These are phyloP conservation scores for Notothenia rossii DNA, from an alignment of 2,113 vertebrate genomes.

Conservation along the genomic window DNA sequence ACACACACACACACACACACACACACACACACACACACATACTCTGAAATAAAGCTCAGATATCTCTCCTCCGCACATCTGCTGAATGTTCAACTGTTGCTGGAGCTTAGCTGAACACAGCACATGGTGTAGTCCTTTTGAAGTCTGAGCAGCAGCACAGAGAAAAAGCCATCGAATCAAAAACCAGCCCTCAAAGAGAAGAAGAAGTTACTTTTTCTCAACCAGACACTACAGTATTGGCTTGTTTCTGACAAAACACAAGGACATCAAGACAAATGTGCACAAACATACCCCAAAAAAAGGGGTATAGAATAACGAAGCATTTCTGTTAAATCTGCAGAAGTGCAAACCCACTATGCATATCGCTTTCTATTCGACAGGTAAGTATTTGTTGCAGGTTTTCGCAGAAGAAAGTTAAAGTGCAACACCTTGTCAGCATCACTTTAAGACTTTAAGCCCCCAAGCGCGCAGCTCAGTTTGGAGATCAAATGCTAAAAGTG, in stretches of 20 bases:
- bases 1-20: too few species aligned
- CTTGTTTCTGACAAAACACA: background rate
- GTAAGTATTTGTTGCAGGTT: background rate
- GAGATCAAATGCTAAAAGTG: constrained; percentile 29
- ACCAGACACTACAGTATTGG: background rate
- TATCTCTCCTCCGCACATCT: constrained; percentile 5
- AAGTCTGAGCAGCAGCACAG: constrained; percentile 19
- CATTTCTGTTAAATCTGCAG: background rate
- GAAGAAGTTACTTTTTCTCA: constrained; percentile 4
- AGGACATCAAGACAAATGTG: background rate
- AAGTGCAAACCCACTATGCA: too few species aligned
- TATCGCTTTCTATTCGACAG: background rate
- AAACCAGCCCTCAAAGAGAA: constrained; percentile 24
- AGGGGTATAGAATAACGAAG: background rate
- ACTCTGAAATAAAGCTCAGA: background rate
- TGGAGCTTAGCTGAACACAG: constrained; percentile 6
- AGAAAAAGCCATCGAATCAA: constrained; percentile 19
- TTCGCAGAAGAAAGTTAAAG: constrained; percentile 57
- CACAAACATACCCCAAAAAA: background rate
- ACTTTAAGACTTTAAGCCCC: constrained; percentile 39
- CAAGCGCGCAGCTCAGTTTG: background rate
- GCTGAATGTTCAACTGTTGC: constrained; percentile 63
- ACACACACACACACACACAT: background rate
- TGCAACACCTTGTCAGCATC: constrained; percentile 59
- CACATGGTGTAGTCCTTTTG: background rate